Evolutionary conservation across 2,113 vertebrate genomes (phyloP).

Genomic region (Clinocottus analis): DNA sequence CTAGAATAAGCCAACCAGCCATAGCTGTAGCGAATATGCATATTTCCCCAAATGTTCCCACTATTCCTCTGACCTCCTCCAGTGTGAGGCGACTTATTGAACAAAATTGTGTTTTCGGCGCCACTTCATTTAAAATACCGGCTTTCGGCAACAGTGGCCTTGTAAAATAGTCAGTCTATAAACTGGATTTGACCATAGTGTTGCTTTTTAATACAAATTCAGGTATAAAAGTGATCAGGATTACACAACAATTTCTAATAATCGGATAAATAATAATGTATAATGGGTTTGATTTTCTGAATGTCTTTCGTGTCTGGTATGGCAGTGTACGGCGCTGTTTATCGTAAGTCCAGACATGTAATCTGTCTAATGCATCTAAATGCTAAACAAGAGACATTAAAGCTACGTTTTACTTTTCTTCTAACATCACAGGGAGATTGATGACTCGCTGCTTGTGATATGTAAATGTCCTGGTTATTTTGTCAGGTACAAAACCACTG

Average conservation of each 20-base stretch:
- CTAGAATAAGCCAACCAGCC: not conserved
- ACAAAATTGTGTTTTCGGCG: not conserved
- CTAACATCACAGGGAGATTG: constrained; percentile 29
- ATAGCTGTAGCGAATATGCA: too few species aligned
- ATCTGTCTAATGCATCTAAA: not conserved
- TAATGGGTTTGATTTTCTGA: constrained; percentile 14
- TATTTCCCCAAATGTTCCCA: not conserved
- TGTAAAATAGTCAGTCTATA: not conserved
- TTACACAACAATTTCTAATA: not conserved
- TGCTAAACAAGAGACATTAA: constrained; percentile 29
- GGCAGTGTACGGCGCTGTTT: not conserved
- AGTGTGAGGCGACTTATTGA: not conserved
- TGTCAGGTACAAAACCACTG: constrained; percentile 64
- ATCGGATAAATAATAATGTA: not conserved
- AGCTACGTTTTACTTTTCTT: constrained; percentile 26
- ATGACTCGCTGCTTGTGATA: constrained; percentile 42
- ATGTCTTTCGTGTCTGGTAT: not conserved
- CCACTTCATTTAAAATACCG: not conserved
- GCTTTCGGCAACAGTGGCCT: not conserved
- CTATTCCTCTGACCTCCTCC: not conserved
- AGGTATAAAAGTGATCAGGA: not conserved
- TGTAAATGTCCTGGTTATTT: constrained; percentile 49
- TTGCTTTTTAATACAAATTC: constrained; percentile 8
- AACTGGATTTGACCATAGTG: not conserved
- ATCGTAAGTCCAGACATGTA: constrained; percentile 7